Conservation (phyloP, 2,888 invertebrate species). For the Sphaerophoria rueppellii region DNA sequence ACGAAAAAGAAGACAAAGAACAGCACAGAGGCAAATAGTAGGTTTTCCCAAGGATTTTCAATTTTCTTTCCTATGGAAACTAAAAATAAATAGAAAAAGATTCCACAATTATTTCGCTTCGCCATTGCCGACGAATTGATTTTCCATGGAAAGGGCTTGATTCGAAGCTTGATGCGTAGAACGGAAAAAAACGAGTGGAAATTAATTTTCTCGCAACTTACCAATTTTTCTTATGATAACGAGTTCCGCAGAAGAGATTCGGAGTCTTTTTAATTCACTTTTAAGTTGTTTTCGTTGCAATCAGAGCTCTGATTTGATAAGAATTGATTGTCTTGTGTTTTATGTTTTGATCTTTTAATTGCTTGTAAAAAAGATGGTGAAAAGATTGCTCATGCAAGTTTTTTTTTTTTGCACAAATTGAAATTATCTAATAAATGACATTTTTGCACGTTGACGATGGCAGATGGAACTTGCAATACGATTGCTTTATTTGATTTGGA, state of each 20-base stretch:
- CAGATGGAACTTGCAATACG: background rate
- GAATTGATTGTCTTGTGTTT: conserved; percentile 50
- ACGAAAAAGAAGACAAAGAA: background rate
- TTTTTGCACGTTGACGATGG: conserved; percentile 22
- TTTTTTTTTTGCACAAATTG: background rate
- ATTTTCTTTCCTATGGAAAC: background rate
- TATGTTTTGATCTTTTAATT: conserved; percentile 28
- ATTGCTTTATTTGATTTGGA: background rate
- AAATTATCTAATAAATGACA: conserved; percentile 44
- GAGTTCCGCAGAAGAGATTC: background rate
- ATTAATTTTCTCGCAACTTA: conserved; percentile 34
- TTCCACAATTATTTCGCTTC: conserved; percentile 6
- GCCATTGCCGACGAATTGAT: conserved; percentile 19
- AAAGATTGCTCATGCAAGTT: conserved; percentile 59
- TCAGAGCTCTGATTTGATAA: conserved; percentile 27
- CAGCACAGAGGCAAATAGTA: conserved; percentile 15
- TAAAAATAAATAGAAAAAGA: background rate
- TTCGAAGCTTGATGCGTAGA: conserved; percentile 54
- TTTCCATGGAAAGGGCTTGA: conserved; percentile 35
- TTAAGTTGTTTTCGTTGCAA: conserved; percentile 11
- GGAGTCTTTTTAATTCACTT: conserved; percentile 37
- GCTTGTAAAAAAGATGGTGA: conserved; percentile 17
- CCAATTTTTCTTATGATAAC: conserved; percentile 22
- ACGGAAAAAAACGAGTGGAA: background rate
- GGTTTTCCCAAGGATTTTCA: background rate